These are phyloP conservation scores for Staurois parvus DNA, from an alignment of 2,797 vertebrate species.

Conservation along the genomic window DNA sequence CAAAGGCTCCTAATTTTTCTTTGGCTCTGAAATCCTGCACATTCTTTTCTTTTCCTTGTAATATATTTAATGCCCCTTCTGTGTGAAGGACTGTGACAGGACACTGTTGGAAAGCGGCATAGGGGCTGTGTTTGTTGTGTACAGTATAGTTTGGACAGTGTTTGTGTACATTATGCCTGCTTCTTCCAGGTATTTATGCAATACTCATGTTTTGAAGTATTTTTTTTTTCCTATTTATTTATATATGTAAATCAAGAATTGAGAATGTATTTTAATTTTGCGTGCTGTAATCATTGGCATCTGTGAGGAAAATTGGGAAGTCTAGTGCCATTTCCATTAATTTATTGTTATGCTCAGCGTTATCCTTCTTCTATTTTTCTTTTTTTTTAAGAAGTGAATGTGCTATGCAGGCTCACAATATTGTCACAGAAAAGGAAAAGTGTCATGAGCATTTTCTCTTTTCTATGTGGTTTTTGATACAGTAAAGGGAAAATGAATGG, in stretches of 20 bases:
- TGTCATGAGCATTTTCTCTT: too few relatives aligned
- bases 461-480: too few relatives aligned
- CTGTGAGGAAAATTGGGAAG: background rate
- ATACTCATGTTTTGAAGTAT: background rate
- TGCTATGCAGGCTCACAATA: too few relatives aligned
- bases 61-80: background rate
- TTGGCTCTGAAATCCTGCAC: background rate
- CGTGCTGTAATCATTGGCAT: background rate
- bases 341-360: background rate
- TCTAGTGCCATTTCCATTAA: background rate
- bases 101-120: background rate
- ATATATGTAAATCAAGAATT: constrained; percentile 7
- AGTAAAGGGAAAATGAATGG: too few relatives aligned
- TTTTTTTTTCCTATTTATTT: constrained; percentile 40
- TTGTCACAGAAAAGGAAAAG: too few relatives aligned
- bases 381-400: too few relatives aligned
- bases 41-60: background rate
- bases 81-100: constrained; percentile 12
- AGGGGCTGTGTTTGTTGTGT: constrained; percentile 21
- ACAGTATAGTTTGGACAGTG: constrained; percentile 21
- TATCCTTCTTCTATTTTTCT: too few relatives aligned
- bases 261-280: constrained; percentile 28
- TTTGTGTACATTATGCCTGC: constrained; percentile 14
- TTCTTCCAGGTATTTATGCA: constrained; percentile 43
- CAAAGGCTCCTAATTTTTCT: background rate